These are phyloP conservation scores for Megaceryle alcyon DNA, from an alignment of 2,797 vertebrate species.

Conservation along the genomic window DNA sequence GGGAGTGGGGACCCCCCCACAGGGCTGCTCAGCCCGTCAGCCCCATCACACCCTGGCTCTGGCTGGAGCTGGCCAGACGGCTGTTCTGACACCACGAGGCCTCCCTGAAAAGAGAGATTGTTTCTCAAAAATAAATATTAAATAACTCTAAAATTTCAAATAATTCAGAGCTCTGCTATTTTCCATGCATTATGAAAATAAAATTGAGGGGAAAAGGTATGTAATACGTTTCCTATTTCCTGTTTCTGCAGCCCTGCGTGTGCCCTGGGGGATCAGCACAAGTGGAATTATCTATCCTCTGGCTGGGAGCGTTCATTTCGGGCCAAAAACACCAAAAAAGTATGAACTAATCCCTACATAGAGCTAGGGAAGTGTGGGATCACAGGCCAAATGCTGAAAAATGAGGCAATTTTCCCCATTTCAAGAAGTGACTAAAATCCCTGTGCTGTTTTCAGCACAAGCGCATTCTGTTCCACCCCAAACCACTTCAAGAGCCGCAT, in stretches of 20 bases:
- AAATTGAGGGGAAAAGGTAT: slow-evolving; percentile 77
- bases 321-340: slow-evolving; percentile 86
- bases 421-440: slow-evolving; percentile 64
- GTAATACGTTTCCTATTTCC: slow-evolving; percentile 90
- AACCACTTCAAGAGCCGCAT: slow-evolving; percentile 45
- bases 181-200: slow-evolving; percentile 70
- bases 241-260: slow-evolving; percentile 78
- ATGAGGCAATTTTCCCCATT: slow-evolving; percentile 69
- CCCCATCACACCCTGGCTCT: accelerated
- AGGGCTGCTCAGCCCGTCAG: accelerated
- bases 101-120: slow-evolving; percentile 39
- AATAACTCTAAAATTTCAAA: slow-evolving; percentile 51
- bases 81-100: not conserved
- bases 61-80: not conserved
- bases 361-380: slow-evolving; percentile 62
- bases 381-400: slow-evolving; percentile 62
- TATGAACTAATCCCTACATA: slow-evolving; percentile 79
- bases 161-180: slow-evolving; percentile 63
- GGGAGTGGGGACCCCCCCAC: not conserved
- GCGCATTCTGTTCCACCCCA: slow-evolving; percentile 61
- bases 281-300: slow-evolving; percentile 83
- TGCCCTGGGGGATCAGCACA: slow-evolving; percentile 63
- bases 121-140: slow-evolving; percentile 67
- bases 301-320: slow-evolving; percentile 75
- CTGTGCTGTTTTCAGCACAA: slow-evolving; percentile 56